A percentile compares a stretch with the other conserved stretches of the same genome.
Evolutionary conservation across 2,888 invertebrate species (phyloP).

Genomic region (Tinea semifulvella): DNA sequence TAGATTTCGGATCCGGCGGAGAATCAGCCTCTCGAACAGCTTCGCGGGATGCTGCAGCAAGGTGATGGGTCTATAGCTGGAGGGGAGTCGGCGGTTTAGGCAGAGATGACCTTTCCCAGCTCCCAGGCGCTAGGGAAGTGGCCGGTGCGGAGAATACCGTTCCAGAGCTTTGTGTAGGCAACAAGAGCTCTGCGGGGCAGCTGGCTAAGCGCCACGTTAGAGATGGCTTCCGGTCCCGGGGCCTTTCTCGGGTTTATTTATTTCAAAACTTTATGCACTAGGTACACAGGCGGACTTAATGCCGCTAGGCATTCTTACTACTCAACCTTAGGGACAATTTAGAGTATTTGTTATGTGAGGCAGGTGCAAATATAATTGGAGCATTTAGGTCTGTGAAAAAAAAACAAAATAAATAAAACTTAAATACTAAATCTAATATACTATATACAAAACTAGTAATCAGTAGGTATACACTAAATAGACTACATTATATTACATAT

Average conservation of each 20-base stretch:
- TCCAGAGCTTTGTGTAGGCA: slow-evolving; percentile 18
- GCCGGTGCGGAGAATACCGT: slow-evolving; percentile 21
- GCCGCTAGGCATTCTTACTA: too few species aligned
- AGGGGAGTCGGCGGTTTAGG: slow-evolving; percentile 17
- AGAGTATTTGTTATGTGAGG: too few species aligned
- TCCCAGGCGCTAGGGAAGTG: slow-evolving; percentile 21
- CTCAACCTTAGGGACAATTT: too few species aligned
- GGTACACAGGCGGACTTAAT: too few species aligned
- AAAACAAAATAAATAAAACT: too few species aligned
- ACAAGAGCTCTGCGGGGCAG: slow-evolving; percentile 18
- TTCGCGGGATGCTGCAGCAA: slow-evolving; percentile 12
- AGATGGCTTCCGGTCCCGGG: slow-evolving; percentile 19
- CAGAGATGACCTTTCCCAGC: slow-evolving; percentile 18
- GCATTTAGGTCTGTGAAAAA: too few species aligned
- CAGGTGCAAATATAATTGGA: too few species aligned
- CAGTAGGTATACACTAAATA: too few species aligned
- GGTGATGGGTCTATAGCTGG: slow-evolving; percentile 20
- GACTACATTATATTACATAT: too few species aligned
- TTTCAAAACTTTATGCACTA: too few species aligned
- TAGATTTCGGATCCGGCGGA: not conserved
- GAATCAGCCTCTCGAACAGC: not conserved
- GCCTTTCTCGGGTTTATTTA: slow-evolving; percentile 18
- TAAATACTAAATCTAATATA: too few species aligned
- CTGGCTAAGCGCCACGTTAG: slow-evolving; percentile 18
- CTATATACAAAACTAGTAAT: too few species aligned